Base-by-base conservation (phyloP, 2,113 vertebrate genomes). In the Callocephalon fimbriatum region DNA sequence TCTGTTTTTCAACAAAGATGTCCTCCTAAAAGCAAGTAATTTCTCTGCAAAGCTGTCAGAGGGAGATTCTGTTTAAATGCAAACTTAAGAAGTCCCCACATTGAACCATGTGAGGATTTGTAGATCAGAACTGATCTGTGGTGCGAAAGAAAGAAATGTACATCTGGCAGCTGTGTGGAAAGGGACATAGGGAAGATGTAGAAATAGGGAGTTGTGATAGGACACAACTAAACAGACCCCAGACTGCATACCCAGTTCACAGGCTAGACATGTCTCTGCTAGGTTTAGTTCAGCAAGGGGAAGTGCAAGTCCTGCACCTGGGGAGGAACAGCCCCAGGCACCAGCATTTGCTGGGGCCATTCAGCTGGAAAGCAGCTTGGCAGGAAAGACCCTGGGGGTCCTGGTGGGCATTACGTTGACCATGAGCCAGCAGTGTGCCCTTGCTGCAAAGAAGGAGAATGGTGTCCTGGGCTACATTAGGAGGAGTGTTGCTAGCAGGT, bases 181-280 rank as follows among this genome's bases (percentile, higher is more conserved):
- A 54, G 56, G 11, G 58, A n/a, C 25, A 27, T 1, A 29, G 10
- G 51, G 29, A 62, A 88, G 31, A 4, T 35, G 15, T 40, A 71
- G 83, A 93, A 93, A 45, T 12, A 21, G 6, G 25, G n/a, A 75
- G 7, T 0, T 45, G 40, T 44, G 65, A 6, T 54, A 37, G 2
- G 16, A 58, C 12, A 37, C 10, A 72, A 6, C 6, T 25, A 35
- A 73, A 40, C 13, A 51, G n/a, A 51, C 6, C 21, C 9, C 16
- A 37, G 63, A 21, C 35, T 8, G 4, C 0, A 1, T 18, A 61
- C 11, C 16, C 50, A 9, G n/a, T 66, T 70, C 20, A 61, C 3
- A 14, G 8, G 25, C 15, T 37, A 31, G 18, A 31, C 0, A 0
- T 29, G 42, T 68, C 25, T 54, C 48, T 2, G 2, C 48, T 56